Evolutionary conservation across 2,888 invertebrate genomes (phyloP).

Genomic region (Psylliodes chrysocephalus): DNA sequence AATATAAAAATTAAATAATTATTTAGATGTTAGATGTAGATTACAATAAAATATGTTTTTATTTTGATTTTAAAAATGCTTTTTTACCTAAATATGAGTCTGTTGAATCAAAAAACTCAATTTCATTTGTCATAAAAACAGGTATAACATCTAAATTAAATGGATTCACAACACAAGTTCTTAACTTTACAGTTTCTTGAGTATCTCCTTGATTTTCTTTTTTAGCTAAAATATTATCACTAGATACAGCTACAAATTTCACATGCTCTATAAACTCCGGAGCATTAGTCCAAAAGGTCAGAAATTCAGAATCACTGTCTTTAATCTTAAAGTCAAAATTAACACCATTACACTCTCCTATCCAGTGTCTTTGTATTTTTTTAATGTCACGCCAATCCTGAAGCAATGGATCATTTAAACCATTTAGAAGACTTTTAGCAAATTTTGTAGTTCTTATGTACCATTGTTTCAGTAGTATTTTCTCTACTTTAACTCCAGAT

Average conservation of each 20-base stretch:
- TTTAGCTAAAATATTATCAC: slow-evolving; percentile 67
- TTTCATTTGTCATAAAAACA: slow-evolving; percentile 72
- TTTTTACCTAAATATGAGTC: slow-evolving; percentile 72
- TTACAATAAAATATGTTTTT: too few relatives aligned
- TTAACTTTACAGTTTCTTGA: slow-evolving; percentile 56
- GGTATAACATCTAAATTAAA: slow-evolving; percentile 73
- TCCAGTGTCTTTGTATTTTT: slow-evolving; percentile 89
- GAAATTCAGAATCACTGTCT: slow-evolving; percentile 38
- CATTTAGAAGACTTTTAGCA: slow-evolving; percentile 77
- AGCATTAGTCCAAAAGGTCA: slow-evolving; percentile 78
- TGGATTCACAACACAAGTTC: slow-evolving; percentile 75
- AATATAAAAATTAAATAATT: too few relatives aligned
- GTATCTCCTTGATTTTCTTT: slow-evolving; percentile 51
- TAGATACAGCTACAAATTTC: slow-evolving; percentile 75
- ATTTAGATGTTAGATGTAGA: neutral
- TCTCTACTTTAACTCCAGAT: slow-evolving; percentile 94
- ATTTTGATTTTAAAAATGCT: neutral
- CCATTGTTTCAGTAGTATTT: slow-evolving; percentile 91
- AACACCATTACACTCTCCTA: slow-evolving; percentile 86
- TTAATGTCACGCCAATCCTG: slow-evolving; percentile 87
- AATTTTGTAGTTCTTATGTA: slow-evolving; percentile 89
- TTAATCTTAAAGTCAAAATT: slow-evolving; percentile 71
- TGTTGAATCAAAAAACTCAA: slow-evolving; percentile 72
- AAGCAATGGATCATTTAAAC: slow-evolving; percentile 74
- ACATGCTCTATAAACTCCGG: slow-evolving; percentile 79